Base-by-base conservation (phyloP, 1,140 invertebrate genomes). In the Drosophila ercepeae region DNA sequence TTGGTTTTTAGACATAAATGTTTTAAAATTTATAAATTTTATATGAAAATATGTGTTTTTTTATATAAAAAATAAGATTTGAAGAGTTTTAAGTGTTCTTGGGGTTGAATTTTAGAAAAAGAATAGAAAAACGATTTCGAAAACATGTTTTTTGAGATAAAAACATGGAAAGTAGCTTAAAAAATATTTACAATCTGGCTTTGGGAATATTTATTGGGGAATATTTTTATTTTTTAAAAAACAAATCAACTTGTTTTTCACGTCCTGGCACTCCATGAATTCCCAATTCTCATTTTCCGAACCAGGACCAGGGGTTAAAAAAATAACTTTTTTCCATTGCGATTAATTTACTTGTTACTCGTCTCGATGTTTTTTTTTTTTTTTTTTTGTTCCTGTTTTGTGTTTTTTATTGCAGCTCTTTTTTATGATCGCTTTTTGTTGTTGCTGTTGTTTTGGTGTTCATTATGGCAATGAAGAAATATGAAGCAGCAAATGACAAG, bases 381-480 rank as follows among this genome's bases (percentile, higher is more conserved):
- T 27, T 6, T 41, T 2, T 14, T 41, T 41, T 27, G 6, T 27
- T 9, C 13, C 2, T 5, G 1, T 36, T 36, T 36, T 36, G 32
- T 13, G 4, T 41, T 16, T 41, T 14, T 41, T 41, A 41, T 48
- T 27, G 2, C 46, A 27, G 29, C 29, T 5, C 53, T n/a, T 25
- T 23, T 16, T 25, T 19, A 46, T 4, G 13, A n/a, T n/a, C 13
- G 32, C 39, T 44, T 21, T 41, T 39, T 61, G 25, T 7, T 45
- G 14, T 7, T 52, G 13, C 14, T 34, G 29, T 57, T 52, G 58
- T 45, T 76, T 69, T 23, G 63, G 42, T 21, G 64, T 27, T 49
- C 53, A 23, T 50, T 50, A 69, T 45, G 36, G 50, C 68, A 82
- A 81, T 81, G 73, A 81, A 77, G 73, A 82, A 81, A 82, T 82